Conservation (phyloP, 1,140 invertebrate genomes). For the Aphelinus atriplicis region DNA sequence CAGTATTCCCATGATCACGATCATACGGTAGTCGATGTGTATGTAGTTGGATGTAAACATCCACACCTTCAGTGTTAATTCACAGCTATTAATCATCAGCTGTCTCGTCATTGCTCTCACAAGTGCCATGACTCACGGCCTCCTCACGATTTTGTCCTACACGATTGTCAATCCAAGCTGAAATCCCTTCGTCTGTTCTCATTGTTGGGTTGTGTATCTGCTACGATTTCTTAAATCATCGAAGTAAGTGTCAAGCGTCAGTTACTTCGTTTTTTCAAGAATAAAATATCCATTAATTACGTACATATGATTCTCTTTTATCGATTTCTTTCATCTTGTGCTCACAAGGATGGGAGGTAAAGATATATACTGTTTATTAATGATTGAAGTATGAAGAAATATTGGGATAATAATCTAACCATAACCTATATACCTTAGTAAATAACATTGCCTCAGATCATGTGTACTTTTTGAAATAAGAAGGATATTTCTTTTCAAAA, state of each 20-base stretch:
- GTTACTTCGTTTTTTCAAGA: neutral
- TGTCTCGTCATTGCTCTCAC: neutral
- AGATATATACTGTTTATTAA: neutral
- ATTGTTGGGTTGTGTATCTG: slow-evolving; percentile 9
- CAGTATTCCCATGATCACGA: too few relatives aligned
- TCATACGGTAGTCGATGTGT: too few relatives aligned
- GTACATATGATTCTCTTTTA: neutral
- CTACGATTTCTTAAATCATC: slow-evolving; percentile 25
- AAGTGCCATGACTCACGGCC: slow-evolving; percentile 20
- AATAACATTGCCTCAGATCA: too few relatives aligned
- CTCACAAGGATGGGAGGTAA: slow-evolving; percentile 17
- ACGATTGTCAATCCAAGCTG: neutral
- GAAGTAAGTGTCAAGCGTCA: slow-evolving; percentile 21
- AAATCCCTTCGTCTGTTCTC: too few relatives aligned
- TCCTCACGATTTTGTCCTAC: neutral
- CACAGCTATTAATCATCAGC: slow-evolving; percentile 29
- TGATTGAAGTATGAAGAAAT: too few relatives aligned
- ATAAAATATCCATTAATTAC: neutral
- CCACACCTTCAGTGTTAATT: slow-evolving; percentile 29
- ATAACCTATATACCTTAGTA: too few relatives aligned
- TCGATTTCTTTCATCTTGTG: slow-evolving; percentile 4
- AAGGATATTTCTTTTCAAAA: slow-evolving; percentile 8
- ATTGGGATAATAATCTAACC: too few relatives aligned
- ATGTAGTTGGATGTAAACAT: slow-evolving; percentile 25
- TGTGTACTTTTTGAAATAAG: neutral